A percentile compares a stretch with the other conserved stretches of the same genome.
Conservation (phyloP, 2,113 vertebrate species). For the Nipponia nippon region DNA sequence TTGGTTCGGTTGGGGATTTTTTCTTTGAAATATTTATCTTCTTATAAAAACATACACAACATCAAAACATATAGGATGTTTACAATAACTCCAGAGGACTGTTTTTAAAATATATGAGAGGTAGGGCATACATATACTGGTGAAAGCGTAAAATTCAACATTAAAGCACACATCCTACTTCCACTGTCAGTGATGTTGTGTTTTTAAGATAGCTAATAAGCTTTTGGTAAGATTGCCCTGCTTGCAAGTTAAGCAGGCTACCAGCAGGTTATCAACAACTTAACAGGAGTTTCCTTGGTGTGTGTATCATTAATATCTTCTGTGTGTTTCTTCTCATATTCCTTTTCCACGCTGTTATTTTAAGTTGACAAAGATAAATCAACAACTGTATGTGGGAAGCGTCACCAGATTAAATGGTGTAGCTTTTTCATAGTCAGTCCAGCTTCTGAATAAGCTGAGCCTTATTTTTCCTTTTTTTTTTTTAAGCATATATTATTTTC, state of each 20-base stretch:
- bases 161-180: constrained; percentile 24
- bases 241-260: not conserved
- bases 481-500: not conserved
- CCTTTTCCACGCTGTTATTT: not conserved
- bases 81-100: constrained; percentile 17
- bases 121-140: not conserved
- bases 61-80: constrained; percentile 43
- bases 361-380: not conserved
- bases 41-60: constrained; percentile 27
- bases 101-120: not conserved
- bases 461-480: not conserved
- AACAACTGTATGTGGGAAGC: not conserved
- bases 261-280: not conserved
- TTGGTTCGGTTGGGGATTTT: not conserved
- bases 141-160: constrained; percentile 35
- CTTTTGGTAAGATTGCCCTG: not conserved
- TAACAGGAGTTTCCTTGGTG: not conserved
- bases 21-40: not conserved
- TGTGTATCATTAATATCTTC: not conserved
- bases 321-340: not conserved
- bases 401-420: not conserved
- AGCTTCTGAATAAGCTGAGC: not conserved
- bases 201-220: not conserved
- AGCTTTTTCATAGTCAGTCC: not conserved
- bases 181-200: constrained; percentile 15